Percentiles rank a stretch among this genome's conserved stretches.
phyloP scores from a whole-genome alignment of 2,888 invertebrate species.

The Trachelus tabidus region DNA sequence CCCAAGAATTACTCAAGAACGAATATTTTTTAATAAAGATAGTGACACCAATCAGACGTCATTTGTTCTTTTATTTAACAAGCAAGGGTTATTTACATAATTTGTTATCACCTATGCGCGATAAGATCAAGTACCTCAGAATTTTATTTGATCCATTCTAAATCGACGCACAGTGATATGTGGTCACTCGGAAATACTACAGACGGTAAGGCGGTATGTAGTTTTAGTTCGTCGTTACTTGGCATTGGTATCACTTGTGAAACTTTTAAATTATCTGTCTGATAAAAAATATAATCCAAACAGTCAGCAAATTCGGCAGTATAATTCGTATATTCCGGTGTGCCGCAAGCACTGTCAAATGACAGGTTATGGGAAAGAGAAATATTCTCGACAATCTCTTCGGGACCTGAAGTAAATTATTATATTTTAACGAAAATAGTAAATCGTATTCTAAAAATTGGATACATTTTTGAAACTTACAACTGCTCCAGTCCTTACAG shows the following conservation, averaged over 20 bases:
- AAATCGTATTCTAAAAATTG: not conserved
- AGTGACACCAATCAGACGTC: constrained; percentile 43
- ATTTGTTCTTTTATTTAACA: not conserved
- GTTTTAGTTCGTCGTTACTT: constrained; percentile 78
- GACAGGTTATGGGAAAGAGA: constrained; percentile 74
- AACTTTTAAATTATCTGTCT: constrained; percentile 73
- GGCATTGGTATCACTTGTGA: constrained; percentile 85
- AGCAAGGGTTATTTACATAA: too few relatives aligned
- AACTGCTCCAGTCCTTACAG: constrained; percentile 81
- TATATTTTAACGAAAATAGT: constrained; percentile 7
- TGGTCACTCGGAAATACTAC: constrained; percentile 94
- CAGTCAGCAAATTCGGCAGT: constrained; percentile 85
- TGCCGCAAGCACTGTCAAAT: constrained; percentile 85
- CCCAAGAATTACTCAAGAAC: not conserved
- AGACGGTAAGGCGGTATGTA: constrained; percentile 86
- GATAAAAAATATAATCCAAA: constrained; percentile 92
- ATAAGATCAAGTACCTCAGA: too few relatives aligned
- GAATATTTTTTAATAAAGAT: constrained; percentile 1
- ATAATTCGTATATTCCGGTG: constrained; percentile 86
- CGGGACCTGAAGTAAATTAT: constrained; percentile 68
- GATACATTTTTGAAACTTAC: constrained; percentile 68
- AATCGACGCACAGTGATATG: constrained; percentile 86
- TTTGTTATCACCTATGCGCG: too few relatives aligned
- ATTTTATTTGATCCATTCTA: constrained; percentile 68
- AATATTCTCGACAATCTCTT: constrained; percentile 75